Conservation (phyloP, 1,140 invertebrate species). For the Agrypnia vestita region DNA sequence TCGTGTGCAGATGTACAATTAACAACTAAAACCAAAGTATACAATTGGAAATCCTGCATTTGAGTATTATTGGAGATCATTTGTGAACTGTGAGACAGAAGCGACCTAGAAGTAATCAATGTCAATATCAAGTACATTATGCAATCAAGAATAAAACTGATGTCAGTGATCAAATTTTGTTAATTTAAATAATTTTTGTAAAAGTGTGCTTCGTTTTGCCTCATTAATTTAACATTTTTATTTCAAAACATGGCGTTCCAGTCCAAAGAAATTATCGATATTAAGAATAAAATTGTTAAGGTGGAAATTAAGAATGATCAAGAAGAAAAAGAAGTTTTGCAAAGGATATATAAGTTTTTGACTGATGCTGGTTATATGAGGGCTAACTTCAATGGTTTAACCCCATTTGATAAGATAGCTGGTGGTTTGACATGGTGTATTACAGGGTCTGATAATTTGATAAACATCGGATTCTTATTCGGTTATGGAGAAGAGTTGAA, state of each 20-base stretch:
- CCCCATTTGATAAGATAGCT: conserved; percentile 55
- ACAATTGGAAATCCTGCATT: neutral
- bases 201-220: too few relatives aligned
- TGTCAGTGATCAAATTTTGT: too few relatives aligned
- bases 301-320: conserved; percentile 53
- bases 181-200: too few relatives aligned
- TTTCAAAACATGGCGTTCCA: conserved; percentile 25
- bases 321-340: conserved; percentile 54
- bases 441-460: conserved; percentile 49
- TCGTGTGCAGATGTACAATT: conserved; percentile 1
- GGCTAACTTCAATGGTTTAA: conserved; percentile 53
- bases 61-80: neutral
- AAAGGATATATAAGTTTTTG: conserved; percentile 53
- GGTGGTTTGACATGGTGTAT: conserved; percentile 59
- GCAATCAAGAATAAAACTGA: neutral
- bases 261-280: neutral
- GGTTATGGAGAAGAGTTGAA: conserved; percentile 57
- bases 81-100: neutral
- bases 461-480: conserved; percentile 52
- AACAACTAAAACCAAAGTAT: neutral
- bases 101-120: neutral
- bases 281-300: conserved; percentile 32
- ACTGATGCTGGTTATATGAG: conserved; percentile 55
- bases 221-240: neutral
- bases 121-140: neutral